Evolutionary conservation across 2,888 invertebrate species (phyloP).

Genomic region (Amiota communis): DNA sequence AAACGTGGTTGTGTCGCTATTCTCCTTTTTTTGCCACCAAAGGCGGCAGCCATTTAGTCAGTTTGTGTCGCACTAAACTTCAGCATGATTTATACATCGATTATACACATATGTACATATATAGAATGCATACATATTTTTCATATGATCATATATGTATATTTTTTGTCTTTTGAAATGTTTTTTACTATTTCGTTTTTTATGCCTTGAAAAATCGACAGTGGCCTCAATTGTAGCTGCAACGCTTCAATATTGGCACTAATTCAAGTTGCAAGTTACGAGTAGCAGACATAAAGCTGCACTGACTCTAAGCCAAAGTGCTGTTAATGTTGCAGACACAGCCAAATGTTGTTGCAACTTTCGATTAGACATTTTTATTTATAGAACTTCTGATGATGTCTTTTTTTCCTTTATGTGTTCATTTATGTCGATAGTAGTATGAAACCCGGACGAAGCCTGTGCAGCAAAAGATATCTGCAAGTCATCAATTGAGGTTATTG

Average conservation of each 20-base stretch:
- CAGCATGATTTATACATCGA: slow-evolving; percentile 55
- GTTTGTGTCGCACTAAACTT: slow-evolving; percentile 43
- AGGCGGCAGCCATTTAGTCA: slow-evolving; percentile 58
- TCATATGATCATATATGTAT: slow-evolving; percentile 20
- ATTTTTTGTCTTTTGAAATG: not conserved
- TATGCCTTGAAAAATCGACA: slow-evolving; percentile 15
- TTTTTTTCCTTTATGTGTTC: not conserved
- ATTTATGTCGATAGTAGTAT: not conserved
- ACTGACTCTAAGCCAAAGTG: not conserved
- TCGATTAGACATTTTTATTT: slow-evolving; percentile 32
- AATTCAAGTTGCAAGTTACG: not conserved
- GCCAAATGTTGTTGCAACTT: slow-evolving; percentile 24
- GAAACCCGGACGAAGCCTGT: not conserved
- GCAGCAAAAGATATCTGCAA: slow-evolving; percentile 3
- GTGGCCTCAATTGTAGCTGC: slow-evolving; percentile 28
- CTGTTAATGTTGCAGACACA: not conserved
- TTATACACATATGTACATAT: not conserved
- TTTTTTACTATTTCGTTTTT: not conserved
- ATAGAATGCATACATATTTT: slow-evolving; percentile 20
- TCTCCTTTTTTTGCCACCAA: slow-evolving; percentile 16
- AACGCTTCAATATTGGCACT: not conserved
- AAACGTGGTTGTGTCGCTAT: not conserved
- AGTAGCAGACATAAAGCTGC: not conserved
- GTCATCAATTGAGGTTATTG: slow-evolving; percentile 31
- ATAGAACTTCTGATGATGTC: slow-evolving; percentile 5